phyloP scores from a whole-genome alignment of 2,888 invertebrate genomes.

The Vandiemenella viatica region DNA sequence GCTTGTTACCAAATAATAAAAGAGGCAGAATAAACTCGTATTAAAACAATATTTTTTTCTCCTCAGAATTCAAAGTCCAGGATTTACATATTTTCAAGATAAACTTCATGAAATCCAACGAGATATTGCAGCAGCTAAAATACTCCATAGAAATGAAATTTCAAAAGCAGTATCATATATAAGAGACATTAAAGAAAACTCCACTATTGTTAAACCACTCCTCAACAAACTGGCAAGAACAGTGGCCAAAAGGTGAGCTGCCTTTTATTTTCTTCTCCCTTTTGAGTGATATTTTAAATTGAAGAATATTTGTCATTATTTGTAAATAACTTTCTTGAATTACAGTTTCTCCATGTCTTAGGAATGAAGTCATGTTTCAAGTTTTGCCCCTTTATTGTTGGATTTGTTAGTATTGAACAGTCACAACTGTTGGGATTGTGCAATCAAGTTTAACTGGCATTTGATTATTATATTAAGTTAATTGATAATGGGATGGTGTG shows the following conservation, averaged over 20 bases:
- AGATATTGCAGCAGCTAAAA: conserved; percentile 35
- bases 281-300: no score
- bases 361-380: no score
- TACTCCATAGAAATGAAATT: conserved; percentile 34
- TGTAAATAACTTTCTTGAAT: background rate
- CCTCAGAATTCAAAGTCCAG: conserved; percentile 15
- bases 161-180: conserved; percentile 34
- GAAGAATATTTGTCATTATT: no score
- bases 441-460: no score
- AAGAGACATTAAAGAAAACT: conserved; percentile 27
- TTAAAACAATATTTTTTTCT: conserved; percentile 5
- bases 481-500: no score
- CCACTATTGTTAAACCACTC: conserved; percentile 22
- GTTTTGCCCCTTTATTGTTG: no score
- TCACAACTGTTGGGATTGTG: no score
- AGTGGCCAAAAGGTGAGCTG: conserved; percentile 13
- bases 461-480: no score
- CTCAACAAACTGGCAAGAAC: conserved; percentile 15
- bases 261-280: background rate
- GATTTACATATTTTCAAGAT: conserved; percentile 3
- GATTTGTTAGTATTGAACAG: no score
- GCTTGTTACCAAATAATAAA: no score
- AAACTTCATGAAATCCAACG: conserved; percentile 33
- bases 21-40: no score
- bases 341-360: no score